Evolutionary conservation across 2,888 invertebrate species (phyloP).

Genomic region (Aplocera efformata): DNA sequence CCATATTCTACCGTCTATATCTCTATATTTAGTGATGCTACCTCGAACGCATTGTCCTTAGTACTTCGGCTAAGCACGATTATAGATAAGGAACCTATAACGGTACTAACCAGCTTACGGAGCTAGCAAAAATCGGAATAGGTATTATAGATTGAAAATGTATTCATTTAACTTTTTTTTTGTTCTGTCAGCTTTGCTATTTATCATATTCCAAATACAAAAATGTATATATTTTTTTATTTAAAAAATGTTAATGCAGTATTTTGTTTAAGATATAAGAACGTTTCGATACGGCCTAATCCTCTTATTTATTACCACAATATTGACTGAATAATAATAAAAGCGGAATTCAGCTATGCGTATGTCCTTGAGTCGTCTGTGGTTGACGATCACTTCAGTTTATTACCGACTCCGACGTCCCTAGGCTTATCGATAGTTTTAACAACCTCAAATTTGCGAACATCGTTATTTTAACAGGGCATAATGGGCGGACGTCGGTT

Average conservation of each 20-base stretch:
- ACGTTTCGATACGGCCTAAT: too few species aligned
- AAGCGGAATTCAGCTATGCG: constrained; percentile 8
- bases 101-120: constrained; percentile 52
- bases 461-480: constrained; percentile 11
- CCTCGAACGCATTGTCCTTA: constrained; percentile 56
- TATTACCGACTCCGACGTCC: constrained; percentile 38
- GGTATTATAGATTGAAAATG: too few species aligned
- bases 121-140: neutral
- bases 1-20: too few species aligned
- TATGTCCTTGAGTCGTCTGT: constrained; percentile 32
- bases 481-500: neutral
- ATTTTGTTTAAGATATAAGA: too few species aligned
- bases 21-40: too few species aligned
- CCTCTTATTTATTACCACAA: too few species aligned
- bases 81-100: constrained; percentile 69
- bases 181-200: too few species aligned
- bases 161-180: too few species aligned
- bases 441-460: constrained; percentile 22
- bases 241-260: too few species aligned
- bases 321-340: too few species aligned
- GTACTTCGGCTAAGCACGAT: constrained; percentile 43
- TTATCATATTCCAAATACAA: too few species aligned
- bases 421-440: constrained; percentile 34
- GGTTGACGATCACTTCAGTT: constrained; percentile 38
- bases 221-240: too few species aligned